phyloP scores from a whole-genome alignment of 2,888 invertebrate genomes.

The Augiades crinisus region DNA sequence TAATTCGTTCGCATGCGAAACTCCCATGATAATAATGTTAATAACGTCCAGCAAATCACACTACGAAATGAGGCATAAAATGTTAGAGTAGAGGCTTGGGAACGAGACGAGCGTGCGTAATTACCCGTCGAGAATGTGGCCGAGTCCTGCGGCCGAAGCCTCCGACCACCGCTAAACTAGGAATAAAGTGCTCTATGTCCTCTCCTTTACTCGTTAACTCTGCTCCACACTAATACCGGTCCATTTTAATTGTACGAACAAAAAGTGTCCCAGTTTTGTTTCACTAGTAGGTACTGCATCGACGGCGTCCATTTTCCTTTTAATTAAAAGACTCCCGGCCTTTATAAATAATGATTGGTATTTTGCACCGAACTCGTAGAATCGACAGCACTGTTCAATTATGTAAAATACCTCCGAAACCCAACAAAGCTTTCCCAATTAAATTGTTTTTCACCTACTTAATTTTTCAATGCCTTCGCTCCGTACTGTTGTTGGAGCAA shows the following conservation, averaged over 20 bases:
- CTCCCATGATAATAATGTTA: slow-evolving; percentile 74
- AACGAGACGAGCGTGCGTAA: slow-evolving; percentile 73
- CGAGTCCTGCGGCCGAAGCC: slow-evolving; percentile 64
- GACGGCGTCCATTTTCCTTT: slow-evolving; percentile 21
- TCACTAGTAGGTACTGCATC: slow-evolving; percentile 1
- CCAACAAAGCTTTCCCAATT: slow-evolving; percentile 21
- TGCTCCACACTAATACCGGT: slow-evolving; percentile 30
- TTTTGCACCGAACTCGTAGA: slow-evolving; percentile 23
- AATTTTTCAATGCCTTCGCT: slow-evolving; percentile 37
- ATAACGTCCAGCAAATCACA: slow-evolving; percentile 74
- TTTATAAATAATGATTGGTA: slow-evolving; percentile 28
- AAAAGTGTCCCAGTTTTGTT: slow-evolving; percentile 15
- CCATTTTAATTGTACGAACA: slow-evolving; percentile 22
- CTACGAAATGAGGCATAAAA: slow-evolving; percentile 75
- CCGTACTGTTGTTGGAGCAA: slow-evolving; percentile 45
- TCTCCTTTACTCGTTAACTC: slow-evolving; percentile 69
- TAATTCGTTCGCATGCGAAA: slow-evolving; percentile 57
- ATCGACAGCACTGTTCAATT: slow-evolving; percentile 21
- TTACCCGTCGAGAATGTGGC: slow-evolving; percentile 76
- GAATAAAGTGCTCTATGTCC: slow-evolving; percentile 66
- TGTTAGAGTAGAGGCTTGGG: slow-evolving; percentile 69
- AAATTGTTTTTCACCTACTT: slow-evolving; percentile 25
- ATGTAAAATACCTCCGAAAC: slow-evolving; percentile 19
- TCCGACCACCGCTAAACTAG: slow-evolving; percentile 64
- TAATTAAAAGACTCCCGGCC: slow-evolving; percentile 24